Evolutionary conservation across 2,113 vertebrate genomes (phyloP).

Genomic region (Sciurus niger): DNA sequence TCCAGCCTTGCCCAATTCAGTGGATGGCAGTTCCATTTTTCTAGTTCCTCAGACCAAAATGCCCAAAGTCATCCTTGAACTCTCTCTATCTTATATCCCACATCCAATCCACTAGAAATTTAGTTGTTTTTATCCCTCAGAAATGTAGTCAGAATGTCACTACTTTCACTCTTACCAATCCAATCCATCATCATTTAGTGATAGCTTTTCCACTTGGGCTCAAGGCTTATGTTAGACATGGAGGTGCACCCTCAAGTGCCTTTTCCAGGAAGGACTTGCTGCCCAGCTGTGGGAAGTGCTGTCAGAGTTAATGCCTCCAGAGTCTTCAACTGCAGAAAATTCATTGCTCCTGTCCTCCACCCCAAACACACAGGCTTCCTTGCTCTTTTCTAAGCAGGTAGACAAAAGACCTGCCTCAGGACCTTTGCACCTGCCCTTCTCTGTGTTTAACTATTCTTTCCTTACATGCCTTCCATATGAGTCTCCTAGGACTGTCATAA

Average conservation of each 20-base stretch:
- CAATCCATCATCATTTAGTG: not conserved
- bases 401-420: not conserved
- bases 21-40: constrained; percentile 12
- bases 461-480: not conserved
- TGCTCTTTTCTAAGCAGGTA: constrained; percentile 28
- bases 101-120: not conserved
- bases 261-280: not conserved
- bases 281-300: not conserved
- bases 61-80: not conserved
- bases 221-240: not conserved
- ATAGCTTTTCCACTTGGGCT: not conserved
- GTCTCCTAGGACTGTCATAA: not conserved
- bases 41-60: not conserved
- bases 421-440: not conserved
- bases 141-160: not conserved
- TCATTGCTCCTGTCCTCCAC: not conserved
- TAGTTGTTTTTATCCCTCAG: not conserved
- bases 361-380: not conserved
- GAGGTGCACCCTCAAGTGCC: not conserved
- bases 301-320: constrained; percentile 29
- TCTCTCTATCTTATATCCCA: not conserved
- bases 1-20: not conserved
- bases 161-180: not conserved
- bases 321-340: constrained; percentile 43
- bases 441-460: not conserved